Base-by-base conservation (phyloP, 2,888 invertebrate genomes). In the Leptothorax acervorum region DNA sequence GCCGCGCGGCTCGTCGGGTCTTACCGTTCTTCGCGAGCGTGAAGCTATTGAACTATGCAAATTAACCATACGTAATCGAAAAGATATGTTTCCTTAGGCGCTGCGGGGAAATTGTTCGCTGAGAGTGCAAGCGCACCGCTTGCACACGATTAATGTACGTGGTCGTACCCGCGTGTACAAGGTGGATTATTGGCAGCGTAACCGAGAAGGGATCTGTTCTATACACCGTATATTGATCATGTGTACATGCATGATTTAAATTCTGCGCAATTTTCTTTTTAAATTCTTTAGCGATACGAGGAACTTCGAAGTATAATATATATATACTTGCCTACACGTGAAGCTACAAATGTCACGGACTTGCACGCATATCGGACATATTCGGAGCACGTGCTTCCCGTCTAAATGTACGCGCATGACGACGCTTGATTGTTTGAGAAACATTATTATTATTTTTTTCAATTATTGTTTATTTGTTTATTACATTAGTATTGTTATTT, bases 41-140 rank as follows among this genome's bases (percentile, higher is more conserved):
- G 18, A 60, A 62, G 45, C 42, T 62, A 31, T 45, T 45, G 42
- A 73, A 42, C 42, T 12, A 31, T 74, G 45, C 45, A 74, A 74
- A 74, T 74, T 31, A 31, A 45, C n/a, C 45, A 28, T 5, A 39
- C 12, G 31, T 8, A 35, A 70, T 23, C 39, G 45, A n/a, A 62
- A 68, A 39, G 15, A n/a, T 12, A 18, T 11, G 12, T 73, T 51
- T 42, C 6, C 60, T 60, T 28, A 28, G 18, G 18, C 23, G 35
- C 18, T n/a, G 8, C 39, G 11, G 28, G 18, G 62, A 74, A 57
- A 45, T n/a, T 35, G 31, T n/a, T 35, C 18, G 9, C 31, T 3
- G 70, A 31, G 60, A 45, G 60, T 60, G 31, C 73, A 31, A 18
- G 42, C 28, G 28, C n/a, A 74, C 31, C 73, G 28, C 23, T 23